Evolutionary conservation across 2,113 vertebrate genomes (phyloP).

Genomic region (Phalacrocorax carbo): DNA sequence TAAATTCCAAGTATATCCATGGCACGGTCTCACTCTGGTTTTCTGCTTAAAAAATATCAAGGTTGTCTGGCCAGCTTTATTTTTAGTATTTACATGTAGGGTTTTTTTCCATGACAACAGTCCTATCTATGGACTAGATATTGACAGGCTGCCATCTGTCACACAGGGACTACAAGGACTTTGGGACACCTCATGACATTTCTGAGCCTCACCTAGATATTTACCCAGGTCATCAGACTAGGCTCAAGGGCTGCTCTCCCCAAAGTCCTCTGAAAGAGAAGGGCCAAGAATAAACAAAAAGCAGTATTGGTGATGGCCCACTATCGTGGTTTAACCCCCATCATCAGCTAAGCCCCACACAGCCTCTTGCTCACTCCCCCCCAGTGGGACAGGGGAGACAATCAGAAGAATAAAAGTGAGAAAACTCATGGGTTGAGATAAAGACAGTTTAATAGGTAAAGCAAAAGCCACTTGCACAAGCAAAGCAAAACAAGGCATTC

Average conservation of each 20-base stretch:
- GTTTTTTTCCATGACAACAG: neutral
- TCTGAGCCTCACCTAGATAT: neutral
- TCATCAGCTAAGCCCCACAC: no score
- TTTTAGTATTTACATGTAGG: neutral
- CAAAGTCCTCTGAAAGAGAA: neutral
- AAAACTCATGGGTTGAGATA: no score
- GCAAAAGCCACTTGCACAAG: no score
- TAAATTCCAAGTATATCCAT: neutral
- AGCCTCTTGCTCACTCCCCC: no score
- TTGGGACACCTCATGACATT: neutral
- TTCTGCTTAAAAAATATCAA: constrained; percentile 29
- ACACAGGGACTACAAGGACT: neutral
- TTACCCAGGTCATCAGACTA: neutral
- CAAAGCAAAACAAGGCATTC: no score
- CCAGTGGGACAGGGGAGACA: no score
- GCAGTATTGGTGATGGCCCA: fast-evolving
- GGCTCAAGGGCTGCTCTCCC: neutral
- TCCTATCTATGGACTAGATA: neutral
- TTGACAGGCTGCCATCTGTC: neutral
- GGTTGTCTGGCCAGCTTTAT: neutral
- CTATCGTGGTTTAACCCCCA: no score
- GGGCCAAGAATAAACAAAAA: neutral
- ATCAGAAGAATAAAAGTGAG: no score
- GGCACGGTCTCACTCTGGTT: neutral
- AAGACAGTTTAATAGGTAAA: no score